A percentile compares a stretch with the other conserved stretches of the same genome.
These are phyloP conservation scores for Athene cunicularia DNA, from an alignment of 2,113 vertebrate species.

Conservation along the genomic window DNA sequence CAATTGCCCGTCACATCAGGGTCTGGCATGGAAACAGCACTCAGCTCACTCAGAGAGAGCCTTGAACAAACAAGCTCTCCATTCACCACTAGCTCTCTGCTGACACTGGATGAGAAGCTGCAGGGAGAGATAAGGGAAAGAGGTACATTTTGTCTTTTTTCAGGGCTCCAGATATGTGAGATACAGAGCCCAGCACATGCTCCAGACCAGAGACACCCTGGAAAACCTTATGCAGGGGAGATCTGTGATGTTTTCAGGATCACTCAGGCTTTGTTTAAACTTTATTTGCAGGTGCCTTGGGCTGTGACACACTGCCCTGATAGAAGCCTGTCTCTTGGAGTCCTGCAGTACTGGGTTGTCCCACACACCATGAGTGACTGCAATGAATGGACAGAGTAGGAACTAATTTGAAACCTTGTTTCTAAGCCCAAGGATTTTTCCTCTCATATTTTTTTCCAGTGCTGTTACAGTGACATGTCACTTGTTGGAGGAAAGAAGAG, in stretches of 20 bases:
- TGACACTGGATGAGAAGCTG: not conserved
- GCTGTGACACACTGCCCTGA: not conserved
- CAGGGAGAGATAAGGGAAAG: not conserved
- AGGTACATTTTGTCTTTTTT: not conserved
- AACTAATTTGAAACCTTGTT: not conserved
- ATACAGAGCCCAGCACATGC: not conserved
- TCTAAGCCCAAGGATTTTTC: not conserved
- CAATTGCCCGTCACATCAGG: not conserved
- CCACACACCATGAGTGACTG: not conserved
- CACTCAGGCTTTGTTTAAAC: not conserved
- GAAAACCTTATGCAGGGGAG: not conserved
- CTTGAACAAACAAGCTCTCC: conserved; percentile 47
- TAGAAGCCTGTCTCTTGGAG: not conserved
- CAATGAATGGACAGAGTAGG: not conserved
- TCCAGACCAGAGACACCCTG: not conserved
- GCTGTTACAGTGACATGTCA: not conserved
- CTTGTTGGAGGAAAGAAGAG: not conserved
- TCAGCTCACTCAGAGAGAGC: not conserved
- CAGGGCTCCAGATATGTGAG: not conserved
- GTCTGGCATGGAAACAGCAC: conserved; percentile 58
- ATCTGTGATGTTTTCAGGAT: not conserved
- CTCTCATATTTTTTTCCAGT: not conserved
- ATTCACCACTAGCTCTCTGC: not conserved
- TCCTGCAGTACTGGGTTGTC: not conserved
- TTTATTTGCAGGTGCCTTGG: not conserved